Evolutionary conservation across 2,113 vertebrate species (phyloP), one percentile per base, ranked within the genome.

Genomic region (Corynorhinus townsendii): DNA sequence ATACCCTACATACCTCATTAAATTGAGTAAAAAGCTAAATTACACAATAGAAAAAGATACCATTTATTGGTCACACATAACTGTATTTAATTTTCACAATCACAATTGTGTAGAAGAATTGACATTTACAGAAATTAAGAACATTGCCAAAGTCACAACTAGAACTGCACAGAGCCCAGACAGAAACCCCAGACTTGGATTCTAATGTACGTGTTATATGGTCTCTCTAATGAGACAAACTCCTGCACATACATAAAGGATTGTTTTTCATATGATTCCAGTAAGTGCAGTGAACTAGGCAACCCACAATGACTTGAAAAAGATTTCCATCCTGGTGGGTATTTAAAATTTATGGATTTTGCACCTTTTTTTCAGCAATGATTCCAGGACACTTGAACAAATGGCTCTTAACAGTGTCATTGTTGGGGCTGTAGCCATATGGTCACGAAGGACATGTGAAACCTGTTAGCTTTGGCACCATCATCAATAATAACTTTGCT

Each of bases 401-500:
- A 94, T 80, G 89, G 16, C 79, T 86, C 68, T 95, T 92, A 82
- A 68, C 28, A 14, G 33, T 94, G 89, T 95, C 89, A 12, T 82
- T 83, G 3, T 15, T 83, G 75, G 69, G 47, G 80, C 54, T 90
- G 24, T 62, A 73, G 54, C 85, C 77, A 82, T 91, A 75, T 84
- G 90, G 69, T 93, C 83, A 38, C 30, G 93, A 97, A 80, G 68
- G 96, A 64, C 94, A 95, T 95, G 94, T 89, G 95, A 96, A 96
- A 96, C 88, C 79, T 95, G 92, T 96, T 95, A 95, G 77, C 75
- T 89, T 76, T 94, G 93, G 94, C 93, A 95, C 49, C 56, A 69
- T 86, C 92, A 89, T 93, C 90, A 97, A 96, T 96, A 96, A 97
- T 86, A 97, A 95, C 83, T 95, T 95, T 95, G 75, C 88, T 66